Evolutionary conservation across 92 coral and sea anemone genomes (phyloP), one percentile per base, ranked within the genome.

Genomic region (Epizoanthus rinbou): DNA sequence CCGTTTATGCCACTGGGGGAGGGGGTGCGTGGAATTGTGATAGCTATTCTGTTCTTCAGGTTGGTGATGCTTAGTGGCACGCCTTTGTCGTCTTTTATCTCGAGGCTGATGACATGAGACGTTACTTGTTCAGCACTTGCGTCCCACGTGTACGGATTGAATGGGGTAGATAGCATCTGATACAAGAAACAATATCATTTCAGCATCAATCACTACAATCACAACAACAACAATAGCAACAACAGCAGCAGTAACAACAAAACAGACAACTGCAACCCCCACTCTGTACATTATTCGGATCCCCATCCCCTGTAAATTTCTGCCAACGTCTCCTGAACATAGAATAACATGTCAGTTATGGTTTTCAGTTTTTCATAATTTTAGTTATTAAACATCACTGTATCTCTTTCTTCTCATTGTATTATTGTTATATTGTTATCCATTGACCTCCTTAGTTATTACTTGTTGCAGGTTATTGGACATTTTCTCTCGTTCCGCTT

Each of bases 81-180:
- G 37, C 92, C 88, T 3, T 67, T 56, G 58, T 53, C 58, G 73
- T 91, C 86, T 69, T 72, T 85, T 50, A 83, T 54, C 68, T 71
- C 85, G 28, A 91, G 75, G 54, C 92, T 65, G 21, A 86, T 10
- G 37, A 91, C 88, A 39, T 81, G 81, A 33, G 95, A 89, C 15
- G 85, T 63, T 3, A 91, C 89, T 62, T 79, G 69, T 5, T 58
- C 35, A 6, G 81, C 76, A 4, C 86, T 88, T 0, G 39, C 4
- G 81, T 86, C 90, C 95, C 95, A 91, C 2, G 95, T 83, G 71
- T 79, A 91, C 21, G 88, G 90, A 59, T 89, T 91, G 67, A 82
- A 74, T 4, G 73, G 84, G 5, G 88, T 89, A 24, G 81, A 66
- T 6, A 89, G 64, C 80, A 88, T 69, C 94, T 91, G 85, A 54